Percentiles rank a stretch among this genome's conserved stretches.
Conservation (phyloP, 2,113 vertebrate genomes). For the Scatophagus argus region DNA sequence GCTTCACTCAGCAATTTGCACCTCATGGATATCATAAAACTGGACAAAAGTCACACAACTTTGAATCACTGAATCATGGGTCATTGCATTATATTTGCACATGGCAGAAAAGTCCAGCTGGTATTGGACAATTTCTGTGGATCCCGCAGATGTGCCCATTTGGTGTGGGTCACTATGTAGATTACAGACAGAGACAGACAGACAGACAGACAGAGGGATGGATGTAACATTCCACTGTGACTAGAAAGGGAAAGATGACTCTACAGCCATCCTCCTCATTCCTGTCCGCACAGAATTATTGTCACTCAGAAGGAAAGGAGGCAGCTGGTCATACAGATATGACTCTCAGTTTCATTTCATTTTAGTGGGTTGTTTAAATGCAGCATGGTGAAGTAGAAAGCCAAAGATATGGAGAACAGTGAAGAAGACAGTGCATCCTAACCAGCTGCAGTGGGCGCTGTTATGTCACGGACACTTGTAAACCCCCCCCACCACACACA, state of each 20-base stretch:
- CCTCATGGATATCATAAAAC: slow-evolving; percentile 30
- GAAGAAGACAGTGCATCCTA: slow-evolving; percentile 13
- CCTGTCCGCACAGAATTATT: slow-evolving; percentile 40
- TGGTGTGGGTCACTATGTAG: background rate
- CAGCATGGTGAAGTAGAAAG: background rate
- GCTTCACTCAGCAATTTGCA: slow-evolving; percentile 28
- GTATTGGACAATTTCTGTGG: background rate
- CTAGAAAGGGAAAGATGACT: slow-evolving; percentile 40
- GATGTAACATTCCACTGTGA: slow-evolving; percentile 13
- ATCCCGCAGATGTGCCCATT: background rate
- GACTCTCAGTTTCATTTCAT: slow-evolving; percentile 21
- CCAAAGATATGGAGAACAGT: background rate
- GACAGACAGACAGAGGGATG: slow-evolving; percentile 1
- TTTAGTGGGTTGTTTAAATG: background rate
- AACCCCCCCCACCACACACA: too few relatives aligned
- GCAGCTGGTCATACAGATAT: slow-evolving; percentile 27
- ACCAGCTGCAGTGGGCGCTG: slow-evolving; percentile 67
- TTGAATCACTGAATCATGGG: slow-evolving; percentile 29
- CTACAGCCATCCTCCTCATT: slow-evolving; percentile 26
- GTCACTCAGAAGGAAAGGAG: slow-evolving; percentile 22
- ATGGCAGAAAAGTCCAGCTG: background rate
- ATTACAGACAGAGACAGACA: background rate
- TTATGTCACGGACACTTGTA: slow-evolving; percentile 39
- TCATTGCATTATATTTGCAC: slow-evolving; percentile 44
- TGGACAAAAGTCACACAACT: slow-evolving; percentile 15